Base-by-base conservation (phyloP, 2,113 vertebrate species). In the Pterophyllum scalare region DNA sequence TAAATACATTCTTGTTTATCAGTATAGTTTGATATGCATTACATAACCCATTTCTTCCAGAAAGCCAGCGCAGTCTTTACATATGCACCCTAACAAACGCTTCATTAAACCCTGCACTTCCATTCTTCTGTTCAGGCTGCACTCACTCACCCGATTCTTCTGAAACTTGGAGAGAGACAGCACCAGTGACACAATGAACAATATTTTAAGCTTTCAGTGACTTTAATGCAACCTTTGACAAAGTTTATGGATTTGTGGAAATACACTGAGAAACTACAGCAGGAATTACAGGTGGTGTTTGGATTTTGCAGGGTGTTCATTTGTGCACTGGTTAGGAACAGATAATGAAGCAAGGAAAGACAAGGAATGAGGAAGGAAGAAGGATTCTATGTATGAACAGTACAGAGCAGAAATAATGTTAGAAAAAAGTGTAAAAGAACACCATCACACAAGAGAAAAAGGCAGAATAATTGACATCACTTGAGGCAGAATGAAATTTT, bases 401-500 rank as follows among this genome's bases (percentile, higher is more conserved):
- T 35, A 58, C 2, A 13, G 31, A 75, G 7, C 17, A 26, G 43
- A 76, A 87, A 28, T 56, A 56, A 7, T 46, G 17, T 0, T 19
- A 11, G 22, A 43, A 38, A 77, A 72, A 57, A 77, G 20, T 54
- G n/a, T 11, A 52, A 60, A 72, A 20, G 52, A 20, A 12, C 6
- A 40, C 7, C 20, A 56, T 52, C 11, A 26, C 28, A 11, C 11
- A 7, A 33, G 17, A 81, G 20, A 9, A 58, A 52, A n/a, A 67
- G 46, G 33, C 22, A 75, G 59, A 80, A 64, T 60, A 40, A 40
- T 33, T 49, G 20, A 75, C 22, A 62, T 77, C 33, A 59, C 82
- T 79, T 46, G 5, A 46, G 76, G 82, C 78, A 43, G 56, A 80
- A 57, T 83, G 13, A 65, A 65, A 58, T 80, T 82, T 91, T 82